Conservation (phyloP, 2,113 vertebrate species). For the Nanorana parkeri region DNA sequence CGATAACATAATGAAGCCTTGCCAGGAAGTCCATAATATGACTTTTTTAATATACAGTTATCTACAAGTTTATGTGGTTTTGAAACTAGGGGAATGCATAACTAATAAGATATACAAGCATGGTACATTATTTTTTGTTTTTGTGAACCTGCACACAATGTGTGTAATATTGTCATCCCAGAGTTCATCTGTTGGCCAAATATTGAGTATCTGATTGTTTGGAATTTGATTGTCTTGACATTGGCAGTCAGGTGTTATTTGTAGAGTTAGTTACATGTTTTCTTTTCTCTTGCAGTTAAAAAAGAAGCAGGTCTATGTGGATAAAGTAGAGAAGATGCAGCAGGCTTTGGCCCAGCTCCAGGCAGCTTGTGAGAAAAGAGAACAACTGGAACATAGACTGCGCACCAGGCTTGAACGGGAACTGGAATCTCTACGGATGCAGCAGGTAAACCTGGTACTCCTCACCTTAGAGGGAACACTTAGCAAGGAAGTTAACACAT, state of each 20-base stretch:
- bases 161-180: no score
- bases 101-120: no score
- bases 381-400: conserved; percentile 93
- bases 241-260: not conserved
- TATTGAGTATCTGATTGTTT: no score
- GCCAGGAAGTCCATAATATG: not conserved
- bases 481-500: no score
- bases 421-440: conserved; percentile 92
- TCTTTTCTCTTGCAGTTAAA: conserved; percentile 81
- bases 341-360: conserved; percentile 95
- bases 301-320: conserved; percentile 98
- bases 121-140: no score
- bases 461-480: no score
- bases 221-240: no score
- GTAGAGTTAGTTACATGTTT: conserved; percentile 24
- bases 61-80: no score
- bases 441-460: conserved; percentile 80
- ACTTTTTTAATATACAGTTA: no score
- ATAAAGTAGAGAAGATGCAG: conserved; percentile 98
- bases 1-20: not conserved
- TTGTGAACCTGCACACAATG: no score
- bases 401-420: conserved; percentile 92
- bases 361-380: conserved; percentile 95
- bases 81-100: no score
- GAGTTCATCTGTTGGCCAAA: no score